These are phyloP conservation scores for Mythimna impura DNA, from an alignment of 2,888 invertebrate species.

Conservation along the genomic window DNA sequence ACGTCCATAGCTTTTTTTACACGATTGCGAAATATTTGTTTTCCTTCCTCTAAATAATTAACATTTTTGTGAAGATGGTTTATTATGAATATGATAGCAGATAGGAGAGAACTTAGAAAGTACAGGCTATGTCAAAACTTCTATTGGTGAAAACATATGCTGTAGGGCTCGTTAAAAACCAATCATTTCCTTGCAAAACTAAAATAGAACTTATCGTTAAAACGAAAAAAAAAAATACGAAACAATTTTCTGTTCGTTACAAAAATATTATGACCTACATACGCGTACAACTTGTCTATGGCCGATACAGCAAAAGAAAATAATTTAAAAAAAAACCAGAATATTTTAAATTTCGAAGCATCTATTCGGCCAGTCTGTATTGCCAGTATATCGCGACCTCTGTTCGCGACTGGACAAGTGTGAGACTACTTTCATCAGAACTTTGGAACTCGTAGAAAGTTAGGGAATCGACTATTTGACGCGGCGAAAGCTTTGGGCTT, in stretches of 20 bases:
- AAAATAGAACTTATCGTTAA: constrained; percentile 9
- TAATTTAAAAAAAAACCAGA: not conserved
- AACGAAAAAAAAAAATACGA: not conserved
- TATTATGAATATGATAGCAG: not conserved
- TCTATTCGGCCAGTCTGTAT: constrained; percentile 16
- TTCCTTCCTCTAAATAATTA: not conserved
- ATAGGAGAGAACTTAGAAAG: not conserved
- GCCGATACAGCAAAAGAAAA: not conserved
- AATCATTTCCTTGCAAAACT: constrained; percentile 24
- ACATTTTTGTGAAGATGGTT: not conserved
- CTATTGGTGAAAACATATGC: not conserved
- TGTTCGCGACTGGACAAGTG: constrained; percentile 55
- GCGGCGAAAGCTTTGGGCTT: constrained; percentile 73
- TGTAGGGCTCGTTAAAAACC: not conserved
- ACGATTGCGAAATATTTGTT: not conserved
- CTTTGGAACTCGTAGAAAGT: constrained; percentile 75
- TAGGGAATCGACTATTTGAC: constrained; percentile 74
- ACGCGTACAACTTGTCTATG: not conserved
- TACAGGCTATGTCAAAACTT: not conserved
- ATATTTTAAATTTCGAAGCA: constrained; percentile 33
- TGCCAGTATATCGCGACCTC: constrained; percentile 44
- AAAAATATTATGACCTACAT: not conserved
- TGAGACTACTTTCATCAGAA: constrained; percentile 70
- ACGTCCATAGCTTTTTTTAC: not conserved
- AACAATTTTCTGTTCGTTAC: not conserved